Evolutionary conservation across 2,888 invertebrate species (phyloP), one percentile per base, ranked within the genome.

Genomic region (Chironomus tentans): DNA sequence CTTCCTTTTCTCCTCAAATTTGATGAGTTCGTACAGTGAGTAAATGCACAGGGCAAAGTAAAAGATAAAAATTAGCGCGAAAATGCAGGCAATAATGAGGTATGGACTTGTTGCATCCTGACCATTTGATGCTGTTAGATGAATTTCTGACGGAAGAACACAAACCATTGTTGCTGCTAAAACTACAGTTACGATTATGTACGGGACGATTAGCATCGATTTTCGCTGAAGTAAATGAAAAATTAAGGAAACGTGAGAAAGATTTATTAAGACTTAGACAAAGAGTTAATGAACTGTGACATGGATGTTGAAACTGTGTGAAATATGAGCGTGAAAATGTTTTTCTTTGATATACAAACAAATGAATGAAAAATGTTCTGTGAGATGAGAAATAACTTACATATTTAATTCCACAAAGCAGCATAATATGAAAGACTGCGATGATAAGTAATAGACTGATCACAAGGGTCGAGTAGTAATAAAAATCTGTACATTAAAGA

Each of bases 1-100:
- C 28, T 18, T 72, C 10, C 72, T n/a, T n/a, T 72, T 72, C 21
- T 72, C 72, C 18, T 72, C 61, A 10, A 2, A 18, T 12, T 72
- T 72, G 3, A 72, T 21, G 4, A 62, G 6, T 12, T 46, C 15
- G 18, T 62, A 61, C 7, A 72, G 62, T 21, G 72, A 72, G 38
- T 72, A 72, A 72, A 72, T 38, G 46, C 62, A 62, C 7, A 72
- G 62, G 1, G 72, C 28, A 12, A 62, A 13, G 62, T 72, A 72
- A 18, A 62, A n/a, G 4, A 12, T 7, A 18, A 46, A 38, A 12
- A 72, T 72, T 0, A 61, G 18, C 5, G 18, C 15, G 5, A 72
- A 24, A 62, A 72, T 61, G 18, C 50, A 38, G 13, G n/a, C 46
- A 15, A 12, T n/a, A 13, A 72, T 28, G 12, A 62, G 6, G 2